phyloP scores from a whole-genome alignment of 2,888 invertebrate species.

The Sericinus montela region DNA sequence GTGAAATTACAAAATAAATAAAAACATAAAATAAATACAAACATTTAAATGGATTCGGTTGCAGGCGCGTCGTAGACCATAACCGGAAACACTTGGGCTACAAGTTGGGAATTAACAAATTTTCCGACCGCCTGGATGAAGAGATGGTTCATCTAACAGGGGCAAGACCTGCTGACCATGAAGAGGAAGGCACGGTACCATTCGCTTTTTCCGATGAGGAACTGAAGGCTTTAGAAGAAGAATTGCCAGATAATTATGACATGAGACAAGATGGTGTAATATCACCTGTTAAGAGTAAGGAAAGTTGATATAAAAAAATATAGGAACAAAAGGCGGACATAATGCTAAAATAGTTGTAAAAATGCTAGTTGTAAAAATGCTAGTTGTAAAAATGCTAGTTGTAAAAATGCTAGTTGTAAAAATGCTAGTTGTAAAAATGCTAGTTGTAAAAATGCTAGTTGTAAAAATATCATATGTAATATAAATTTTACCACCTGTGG shows the following conservation, averaged over 20 bases:
- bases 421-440: too few relatives aligned
- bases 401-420: too few relatives aligned
- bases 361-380: too few relatives aligned
- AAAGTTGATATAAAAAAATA: too few relatives aligned
- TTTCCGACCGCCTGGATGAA: constrained; percentile 37
- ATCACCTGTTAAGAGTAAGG: constrained; percentile 40
- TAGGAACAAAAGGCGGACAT: too few relatives aligned
- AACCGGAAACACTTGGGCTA: constrained; percentile 40
- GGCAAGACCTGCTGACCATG: constrained; percentile 23
- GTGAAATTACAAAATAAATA: too few relatives aligned
- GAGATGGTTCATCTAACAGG: constrained; percentile 33
- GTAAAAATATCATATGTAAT: too few relatives aligned
- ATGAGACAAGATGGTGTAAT: constrained; percentile 41
- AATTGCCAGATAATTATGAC: constrained; percentile 40
- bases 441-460: too few relatives aligned
- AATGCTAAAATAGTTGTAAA: too few relatives aligned
- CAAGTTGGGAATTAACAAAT: constrained; percentile 40
- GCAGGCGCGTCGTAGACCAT: constrained; percentile 36
- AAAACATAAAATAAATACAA: too few relatives aligned
- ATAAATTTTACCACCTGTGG: too few relatives aligned
- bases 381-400: too few relatives aligned
- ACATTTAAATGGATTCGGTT: background rate
- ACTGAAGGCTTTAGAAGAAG: constrained; percentile 26
- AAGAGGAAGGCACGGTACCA: constrained; percentile 22
- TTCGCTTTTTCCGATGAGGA: constrained; percentile 35